A percentile compares a stretch with the other conserved stretches of the same genome.
Conservation (phyloP, 2,797 vertebrate species). For the Phyllotis vaccarum region DNA sequence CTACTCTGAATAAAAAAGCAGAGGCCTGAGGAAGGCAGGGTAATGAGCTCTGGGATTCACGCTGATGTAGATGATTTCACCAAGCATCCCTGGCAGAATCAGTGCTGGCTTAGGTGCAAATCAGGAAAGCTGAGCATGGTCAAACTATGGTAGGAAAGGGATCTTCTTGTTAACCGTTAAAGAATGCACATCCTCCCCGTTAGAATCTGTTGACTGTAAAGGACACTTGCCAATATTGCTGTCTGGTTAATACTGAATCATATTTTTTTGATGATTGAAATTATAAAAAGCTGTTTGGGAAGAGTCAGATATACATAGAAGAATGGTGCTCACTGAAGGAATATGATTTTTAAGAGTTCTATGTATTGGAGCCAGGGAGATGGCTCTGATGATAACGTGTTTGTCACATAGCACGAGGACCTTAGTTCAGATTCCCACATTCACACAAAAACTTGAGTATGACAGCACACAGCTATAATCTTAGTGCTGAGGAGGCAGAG, state of each 20-base stretch:
- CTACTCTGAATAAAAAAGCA: conserved; percentile 49
- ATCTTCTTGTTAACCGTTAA: background rate
- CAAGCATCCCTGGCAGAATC: background rate
- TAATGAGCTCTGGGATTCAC: conserved; percentile 30
- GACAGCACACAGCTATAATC: background rate
- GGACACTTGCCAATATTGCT: conserved; percentile 10
- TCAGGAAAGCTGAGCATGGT: background rate
- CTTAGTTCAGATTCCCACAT: background rate
- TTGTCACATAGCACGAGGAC: too few species aligned
- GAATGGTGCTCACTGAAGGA: background rate
- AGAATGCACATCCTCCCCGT: background rate
- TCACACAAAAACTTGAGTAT: background rate
- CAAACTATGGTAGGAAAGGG: background rate
- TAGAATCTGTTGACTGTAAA: background rate
- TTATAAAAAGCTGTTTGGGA: conserved; percentile 43
- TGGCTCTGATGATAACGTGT: background rate
- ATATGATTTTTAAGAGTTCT: background rate
- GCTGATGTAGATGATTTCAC: background rate
- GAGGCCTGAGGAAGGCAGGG: background rate
- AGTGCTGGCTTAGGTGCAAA: background rate
- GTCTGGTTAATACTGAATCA: background rate
- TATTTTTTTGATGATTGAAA: conserved; percentile 44
- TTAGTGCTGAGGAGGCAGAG: background rate
- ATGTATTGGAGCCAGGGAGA: background rate
- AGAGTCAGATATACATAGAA: conserved; percentile 16